Evolutionary conservation across 2,888 invertebrate species (phyloP).

Genomic region (Halocaridina rubra): DNA sequence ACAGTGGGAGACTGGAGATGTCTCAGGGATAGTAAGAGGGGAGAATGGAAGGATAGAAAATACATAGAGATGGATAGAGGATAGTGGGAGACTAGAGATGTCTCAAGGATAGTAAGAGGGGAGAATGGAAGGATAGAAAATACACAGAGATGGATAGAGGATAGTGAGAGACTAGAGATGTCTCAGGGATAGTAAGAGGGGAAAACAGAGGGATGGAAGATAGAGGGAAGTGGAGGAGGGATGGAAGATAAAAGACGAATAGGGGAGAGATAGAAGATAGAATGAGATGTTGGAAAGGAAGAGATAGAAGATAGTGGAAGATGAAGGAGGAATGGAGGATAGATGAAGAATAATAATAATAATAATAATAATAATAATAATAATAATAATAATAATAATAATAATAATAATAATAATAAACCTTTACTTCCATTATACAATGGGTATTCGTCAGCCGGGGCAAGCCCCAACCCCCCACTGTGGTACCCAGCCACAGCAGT

Average conservation of each 20-base stretch:
- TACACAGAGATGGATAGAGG: background rate
- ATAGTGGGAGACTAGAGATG: background rate
- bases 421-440: no score
- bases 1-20: no score
- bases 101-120: background rate
- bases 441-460: no score
- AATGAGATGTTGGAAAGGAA: background rate
- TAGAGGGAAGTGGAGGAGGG: background rate
- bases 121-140: background rate
- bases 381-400: background rate
- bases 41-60: background rate
- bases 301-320: background rate
- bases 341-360: background rate
- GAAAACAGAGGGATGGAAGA: background rate
- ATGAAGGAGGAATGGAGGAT: background rate
- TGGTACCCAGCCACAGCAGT: no score
- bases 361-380: no score
- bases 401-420: no score
- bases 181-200: background rate
- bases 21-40: background rate
- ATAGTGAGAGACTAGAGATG: background rate
- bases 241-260: background rate
- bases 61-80: background rate
- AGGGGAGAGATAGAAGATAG: background rate
- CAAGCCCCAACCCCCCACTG: no score